A percentile compares a stretch with the other conserved stretches of the same genome.
Conservation (phyloP, 2,113 vertebrate species). For the Chlamydotis undulata region DNA sequence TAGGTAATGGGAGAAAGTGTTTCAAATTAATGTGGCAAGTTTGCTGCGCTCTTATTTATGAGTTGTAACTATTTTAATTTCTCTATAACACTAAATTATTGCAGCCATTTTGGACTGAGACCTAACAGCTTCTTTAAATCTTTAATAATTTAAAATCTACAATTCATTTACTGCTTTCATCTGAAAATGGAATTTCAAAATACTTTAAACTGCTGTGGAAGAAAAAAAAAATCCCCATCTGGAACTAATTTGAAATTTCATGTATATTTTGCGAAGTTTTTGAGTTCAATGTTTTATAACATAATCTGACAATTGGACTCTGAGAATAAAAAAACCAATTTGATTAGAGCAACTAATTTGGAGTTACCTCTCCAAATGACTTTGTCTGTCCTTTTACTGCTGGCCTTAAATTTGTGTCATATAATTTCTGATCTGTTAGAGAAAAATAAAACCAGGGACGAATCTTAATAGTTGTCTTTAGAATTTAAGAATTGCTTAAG, state of each 20-base stretch:
- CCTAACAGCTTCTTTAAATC: neutral
- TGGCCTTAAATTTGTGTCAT: neutral
- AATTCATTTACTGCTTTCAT: neutral
- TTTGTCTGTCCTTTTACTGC: neutral
- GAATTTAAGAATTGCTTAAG: neutral
- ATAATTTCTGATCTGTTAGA: neutral
- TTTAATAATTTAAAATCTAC: neutral
- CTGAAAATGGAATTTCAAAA: neutral
- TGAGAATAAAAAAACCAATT: neutral
- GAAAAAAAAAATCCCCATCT: neutral
- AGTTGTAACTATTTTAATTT: neutral
- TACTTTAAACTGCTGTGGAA: neutral
- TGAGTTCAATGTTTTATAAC: neutral
- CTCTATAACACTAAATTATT: neutral
- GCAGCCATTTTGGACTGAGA: neutral
- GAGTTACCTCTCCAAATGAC: neutral
- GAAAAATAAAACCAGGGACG: neutral
- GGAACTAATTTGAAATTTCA: neutral
- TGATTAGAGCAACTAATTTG: neutral
- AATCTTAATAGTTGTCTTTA: neutral
- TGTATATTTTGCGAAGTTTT: neutral
- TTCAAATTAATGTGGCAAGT: neutral
- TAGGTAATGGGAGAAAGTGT: neutral
- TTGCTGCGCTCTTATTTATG: neutral
- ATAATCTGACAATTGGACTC: neutral